Evolutionary conservation across 2,797 vertebrate genomes (phyloP).

Genomic region (Chloroceryle inda): DNA sequence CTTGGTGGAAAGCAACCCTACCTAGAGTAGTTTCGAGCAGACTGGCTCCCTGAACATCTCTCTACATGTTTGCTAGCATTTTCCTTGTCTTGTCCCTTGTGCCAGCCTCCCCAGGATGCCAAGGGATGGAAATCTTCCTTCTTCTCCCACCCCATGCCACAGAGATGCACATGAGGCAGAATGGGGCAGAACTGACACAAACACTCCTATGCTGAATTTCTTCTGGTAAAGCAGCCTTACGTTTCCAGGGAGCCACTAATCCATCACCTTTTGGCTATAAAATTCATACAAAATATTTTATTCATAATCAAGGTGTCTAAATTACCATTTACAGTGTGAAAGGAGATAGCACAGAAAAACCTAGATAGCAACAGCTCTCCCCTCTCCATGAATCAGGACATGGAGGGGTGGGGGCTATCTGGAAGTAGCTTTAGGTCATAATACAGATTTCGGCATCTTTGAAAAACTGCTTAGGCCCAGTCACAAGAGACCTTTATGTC

Average conservation of each 20-base stretch:
- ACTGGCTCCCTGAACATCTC: background rate
- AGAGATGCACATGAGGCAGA: background rate
- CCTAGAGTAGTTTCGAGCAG: background rate
- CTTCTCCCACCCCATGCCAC: background rate
- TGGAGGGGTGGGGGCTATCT: background rate
- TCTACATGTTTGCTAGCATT: background rate
- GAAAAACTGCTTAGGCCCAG: background rate
- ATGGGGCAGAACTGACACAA: rapidly evolving
- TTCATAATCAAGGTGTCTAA: constrained; percentile 28
- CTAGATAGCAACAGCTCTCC: background rate
- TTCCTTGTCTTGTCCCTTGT: background rate
- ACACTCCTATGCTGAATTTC: background rate
- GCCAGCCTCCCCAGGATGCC: background rate
- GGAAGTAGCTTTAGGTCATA: background rate
- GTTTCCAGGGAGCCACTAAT: background rate
- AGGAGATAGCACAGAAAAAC: background rate
- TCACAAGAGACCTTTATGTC: background rate
- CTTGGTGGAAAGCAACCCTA: background rate
- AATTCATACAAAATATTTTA: constrained; percentile 21
- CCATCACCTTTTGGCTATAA: background rate
- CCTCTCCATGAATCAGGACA: background rate
- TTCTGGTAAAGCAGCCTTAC: background rate
- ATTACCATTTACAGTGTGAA: background rate
- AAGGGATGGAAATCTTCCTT: background rate
- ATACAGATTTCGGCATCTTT: background rate